Conservation (phyloP, 2,113 vertebrate species). For the Clarias macrocephalus region DNA sequence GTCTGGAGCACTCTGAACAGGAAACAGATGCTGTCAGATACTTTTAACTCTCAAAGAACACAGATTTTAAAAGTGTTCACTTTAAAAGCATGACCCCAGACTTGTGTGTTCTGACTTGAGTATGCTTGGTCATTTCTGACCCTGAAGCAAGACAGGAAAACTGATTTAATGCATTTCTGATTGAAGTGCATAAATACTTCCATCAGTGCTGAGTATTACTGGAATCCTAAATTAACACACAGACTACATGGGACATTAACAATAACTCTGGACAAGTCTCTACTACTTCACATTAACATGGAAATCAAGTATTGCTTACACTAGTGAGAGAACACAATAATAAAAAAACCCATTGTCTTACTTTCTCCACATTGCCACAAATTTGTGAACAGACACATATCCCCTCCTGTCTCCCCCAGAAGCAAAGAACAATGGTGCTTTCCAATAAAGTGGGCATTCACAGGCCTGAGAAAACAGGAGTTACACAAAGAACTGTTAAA, state of each 20-base stretch:
- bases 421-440: constrained; percentile 86
- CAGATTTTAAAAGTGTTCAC: constrained; percentile 45
- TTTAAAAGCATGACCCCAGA: constrained; percentile 40
- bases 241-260: neutral
- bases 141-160: constrained; percentile 16
- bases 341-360: constrained; percentile 76
- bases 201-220: constrained; percentile 32
- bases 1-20: constrained; percentile 83
- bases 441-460: constrained; percentile 94
- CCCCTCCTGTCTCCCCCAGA: constrained; percentile 91
- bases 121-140: constrained; percentile 52
- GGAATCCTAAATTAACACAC: constrained; percentile 15
- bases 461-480: constrained; percentile 78
- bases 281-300: neutral
- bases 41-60: constrained; percentile 40
- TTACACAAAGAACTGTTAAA: constrained; percentile 16
- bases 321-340: constrained; percentile 19
- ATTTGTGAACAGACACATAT: constrained; percentile 92
- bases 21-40: constrained; percentile 72
- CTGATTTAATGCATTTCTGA: constrained; percentile 43
- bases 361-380: constrained; percentile 96
- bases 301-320: neutral
- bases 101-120: constrained; percentile 62
- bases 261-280: constrained; percentile 9
- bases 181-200: constrained; percentile 42